Percentiles rank a stretch among this genome's conserved stretches.
Conservation (phyloP, 2,888 invertebrate species). For the Balanococcus diminutus region DNA sequence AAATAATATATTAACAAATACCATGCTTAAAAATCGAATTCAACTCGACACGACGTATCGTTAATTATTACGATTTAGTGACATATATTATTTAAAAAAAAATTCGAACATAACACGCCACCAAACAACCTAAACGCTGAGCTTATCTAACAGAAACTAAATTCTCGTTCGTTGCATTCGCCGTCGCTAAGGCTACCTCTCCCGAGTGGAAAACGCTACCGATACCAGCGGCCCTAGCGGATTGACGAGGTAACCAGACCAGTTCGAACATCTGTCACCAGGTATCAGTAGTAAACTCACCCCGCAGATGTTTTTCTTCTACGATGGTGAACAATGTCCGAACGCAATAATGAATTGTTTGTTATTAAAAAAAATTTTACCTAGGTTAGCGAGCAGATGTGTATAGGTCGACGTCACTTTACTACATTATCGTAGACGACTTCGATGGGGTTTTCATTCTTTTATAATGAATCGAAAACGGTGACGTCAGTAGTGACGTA, state of each 20-base stretch:
- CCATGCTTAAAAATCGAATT: slow-evolving; percentile 24
- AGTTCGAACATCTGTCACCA: slow-evolving; percentile 54
- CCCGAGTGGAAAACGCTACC: background rate
- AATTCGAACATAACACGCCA: slow-evolving; percentile 32
- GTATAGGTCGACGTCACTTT: slow-evolving; percentile 39
- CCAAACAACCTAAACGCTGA: slow-evolving; percentile 26
- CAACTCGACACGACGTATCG: background rate
- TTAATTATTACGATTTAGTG: slow-evolving; percentile 39
- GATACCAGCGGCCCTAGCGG: slow-evolving; percentile 38
- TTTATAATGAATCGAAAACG: background rate
- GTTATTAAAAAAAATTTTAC: slow-evolving; percentile 32
- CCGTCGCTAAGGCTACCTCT: slow-evolving; percentile 11
- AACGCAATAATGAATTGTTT: background rate
- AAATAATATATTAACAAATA: background rate
- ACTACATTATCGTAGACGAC: background rate
- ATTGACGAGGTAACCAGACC: background rate
- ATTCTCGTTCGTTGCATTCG: slow-evolving; percentile 6
- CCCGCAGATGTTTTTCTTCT: slow-evolving; percentile 25
- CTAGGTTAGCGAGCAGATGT: slow-evolving; percentile 11
- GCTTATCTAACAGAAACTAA: slow-evolving; percentile 47
- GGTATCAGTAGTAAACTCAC: slow-evolving; percentile 50
- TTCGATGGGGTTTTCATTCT: background rate
- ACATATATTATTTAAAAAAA: slow-evolving; percentile 21
- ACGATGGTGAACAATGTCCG: background rate
- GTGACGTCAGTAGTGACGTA: slow-evolving; percentile 42